phyloP scores from a whole-genome alignment of 2,888 invertebrate genomes.

The Chymomyza amoena region DNA sequence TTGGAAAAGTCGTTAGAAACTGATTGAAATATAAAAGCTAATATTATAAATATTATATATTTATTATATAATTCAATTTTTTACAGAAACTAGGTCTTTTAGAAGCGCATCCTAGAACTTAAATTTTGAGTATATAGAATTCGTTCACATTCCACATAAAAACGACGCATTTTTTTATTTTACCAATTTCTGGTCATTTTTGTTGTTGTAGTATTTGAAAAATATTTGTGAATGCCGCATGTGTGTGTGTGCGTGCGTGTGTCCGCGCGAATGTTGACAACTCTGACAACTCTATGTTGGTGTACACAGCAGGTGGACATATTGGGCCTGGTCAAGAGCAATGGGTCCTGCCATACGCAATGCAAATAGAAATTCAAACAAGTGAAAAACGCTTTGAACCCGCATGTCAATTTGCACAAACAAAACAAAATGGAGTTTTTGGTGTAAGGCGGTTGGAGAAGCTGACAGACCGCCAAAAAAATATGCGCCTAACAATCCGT shows the following conservation, averaged over 20 bases:
- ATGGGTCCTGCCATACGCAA: constrained; percentile 19
- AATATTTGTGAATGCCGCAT: constrained; percentile 21
- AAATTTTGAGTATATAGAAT: too few species aligned
- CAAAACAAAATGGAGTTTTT: not conserved
- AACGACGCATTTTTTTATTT: too few species aligned
- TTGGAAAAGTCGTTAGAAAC: too few species aligned
- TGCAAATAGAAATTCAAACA: constrained; percentile 62
- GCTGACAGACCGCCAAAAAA: constrained; percentile 1
- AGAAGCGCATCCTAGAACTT: too few species aligned
- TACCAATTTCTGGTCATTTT: constrained; percentile 1
- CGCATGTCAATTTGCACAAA: constrained; percentile 50
- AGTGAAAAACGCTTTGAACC: constrained; percentile 49
- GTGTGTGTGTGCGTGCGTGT: not conserved
- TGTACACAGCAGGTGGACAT: not conserved
- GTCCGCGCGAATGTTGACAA: constrained; percentile 30
- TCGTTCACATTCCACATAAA: too few species aligned
- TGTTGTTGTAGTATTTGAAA: constrained; percentile 18
- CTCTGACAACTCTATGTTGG: not conserved
- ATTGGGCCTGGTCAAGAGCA: not conserved
- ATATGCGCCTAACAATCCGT: not conserved
- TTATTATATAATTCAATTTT: too few species aligned
- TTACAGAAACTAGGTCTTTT: too few species aligned
- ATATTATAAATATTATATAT: too few species aligned
- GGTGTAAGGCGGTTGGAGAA: too few species aligned
- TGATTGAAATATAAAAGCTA: too few species aligned